phyloP scores from a whole-genome alignment of 2,113 vertebrate species.

The Oreotrochilus melanogaster region DNA sequence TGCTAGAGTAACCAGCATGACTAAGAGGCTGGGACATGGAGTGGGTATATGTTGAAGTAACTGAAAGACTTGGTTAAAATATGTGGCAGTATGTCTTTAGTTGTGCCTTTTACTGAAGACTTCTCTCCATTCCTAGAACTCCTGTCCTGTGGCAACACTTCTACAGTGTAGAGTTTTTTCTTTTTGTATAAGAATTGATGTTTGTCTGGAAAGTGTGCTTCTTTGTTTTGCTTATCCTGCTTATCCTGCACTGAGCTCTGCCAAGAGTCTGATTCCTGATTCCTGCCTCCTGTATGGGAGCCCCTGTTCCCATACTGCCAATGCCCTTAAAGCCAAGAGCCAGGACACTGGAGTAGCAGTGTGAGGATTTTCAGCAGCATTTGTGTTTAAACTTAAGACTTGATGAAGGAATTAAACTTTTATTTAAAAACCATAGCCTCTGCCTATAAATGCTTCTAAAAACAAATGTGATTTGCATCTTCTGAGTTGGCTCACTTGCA shows the following conservation, averaged over 20 bases:
- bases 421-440: conserved; percentile 54
- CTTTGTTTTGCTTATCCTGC: neutral
- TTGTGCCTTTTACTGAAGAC: conserved; percentile 60
- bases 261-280: neutral
- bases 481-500: neutral
- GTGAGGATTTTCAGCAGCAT: conserved; percentile 41
- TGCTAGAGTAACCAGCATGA: neutral
- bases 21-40: neutral
- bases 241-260: conserved; percentile 39
- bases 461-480: neutral
- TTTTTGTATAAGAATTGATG: conserved; percentile 49
- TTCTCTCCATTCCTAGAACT: conserved; percentile 36
- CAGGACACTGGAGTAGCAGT: neutral
- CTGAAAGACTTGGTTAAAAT: neutral
- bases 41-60: neutral
- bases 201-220: conserved; percentile 38
- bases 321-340: neutral
- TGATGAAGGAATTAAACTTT: conserved; percentile 75
- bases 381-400: conserved; percentile 63
- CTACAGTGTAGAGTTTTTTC: neutral
- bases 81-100: conserved; percentile 10
- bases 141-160: conserved; percentile 40
- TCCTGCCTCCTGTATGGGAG: conserved; percentile 27
- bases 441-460: neutral
- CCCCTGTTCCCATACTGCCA: conserved; percentile 13